Evolutionary conservation across 2,113 vertebrate genomes (phyloP).

Genomic region (Coturnix japonica): DNA sequence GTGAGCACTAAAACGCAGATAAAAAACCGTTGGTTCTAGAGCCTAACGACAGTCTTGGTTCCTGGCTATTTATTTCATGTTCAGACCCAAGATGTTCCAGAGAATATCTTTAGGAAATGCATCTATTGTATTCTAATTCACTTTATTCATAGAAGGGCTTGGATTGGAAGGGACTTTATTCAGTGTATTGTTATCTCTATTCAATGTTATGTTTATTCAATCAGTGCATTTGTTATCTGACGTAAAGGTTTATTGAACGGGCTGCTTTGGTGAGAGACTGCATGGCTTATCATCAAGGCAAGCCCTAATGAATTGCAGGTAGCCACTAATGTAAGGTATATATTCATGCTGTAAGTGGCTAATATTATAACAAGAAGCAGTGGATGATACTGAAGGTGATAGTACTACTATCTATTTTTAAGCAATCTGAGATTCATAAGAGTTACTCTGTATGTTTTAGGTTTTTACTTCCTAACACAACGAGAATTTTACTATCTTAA

Average conservation of each 20-base stretch:
- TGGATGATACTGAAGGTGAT: neutral
- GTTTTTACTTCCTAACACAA: neutral
- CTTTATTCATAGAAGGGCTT: neutral
- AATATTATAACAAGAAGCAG: neutral
- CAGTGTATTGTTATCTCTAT: neutral
- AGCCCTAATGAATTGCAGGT: neutral
- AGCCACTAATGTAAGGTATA: rapidly evolving
- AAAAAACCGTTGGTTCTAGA: neutral
- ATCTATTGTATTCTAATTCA: neutral
- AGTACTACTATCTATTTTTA: neutral
- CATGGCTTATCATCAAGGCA: neutral
- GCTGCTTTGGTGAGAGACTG: neutral
- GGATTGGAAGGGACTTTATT: neutral
- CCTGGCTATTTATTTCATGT: neutral
- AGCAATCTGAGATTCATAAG: neutral
- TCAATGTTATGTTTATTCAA: neutral
- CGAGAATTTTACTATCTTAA: neutral
- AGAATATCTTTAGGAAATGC: neutral
- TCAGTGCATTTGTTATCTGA: neutral
- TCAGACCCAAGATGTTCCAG: neutral
- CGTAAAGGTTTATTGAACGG: neutral
- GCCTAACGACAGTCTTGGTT: neutral
- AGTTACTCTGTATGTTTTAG: neutral
- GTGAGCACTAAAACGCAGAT: neutral
- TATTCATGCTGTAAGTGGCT: neutral